Percentiles rank a stretch among this genome's conserved stretches.
phyloP scores from a whole-genome alignment of 2,113 vertebrate species.

The Taurulus bubalis region DNA sequence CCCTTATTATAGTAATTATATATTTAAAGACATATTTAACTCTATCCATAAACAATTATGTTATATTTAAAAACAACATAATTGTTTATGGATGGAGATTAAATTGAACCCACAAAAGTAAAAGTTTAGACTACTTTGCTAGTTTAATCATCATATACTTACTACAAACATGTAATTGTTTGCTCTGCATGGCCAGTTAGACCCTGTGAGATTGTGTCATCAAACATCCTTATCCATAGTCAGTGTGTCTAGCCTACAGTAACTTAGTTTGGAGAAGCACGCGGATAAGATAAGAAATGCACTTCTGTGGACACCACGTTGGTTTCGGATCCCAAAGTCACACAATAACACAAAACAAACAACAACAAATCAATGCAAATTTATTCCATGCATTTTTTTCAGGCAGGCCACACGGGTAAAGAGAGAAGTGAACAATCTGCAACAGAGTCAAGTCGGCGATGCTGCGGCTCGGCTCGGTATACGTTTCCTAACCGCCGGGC shows the following conservation, averaged over 20 bases:
- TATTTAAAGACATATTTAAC: conserved; percentile 12
- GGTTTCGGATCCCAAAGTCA: not conserved
- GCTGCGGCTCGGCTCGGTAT: not conserved
- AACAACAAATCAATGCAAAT: not conserved
- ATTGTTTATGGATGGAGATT: not conserved
- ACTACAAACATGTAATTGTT: not conserved
- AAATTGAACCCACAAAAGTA: not conserved
- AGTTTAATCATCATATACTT: not conserved
- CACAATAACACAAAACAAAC: not conserved
- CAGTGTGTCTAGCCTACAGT: not conserved
- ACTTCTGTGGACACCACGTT: too few relatives aligned
- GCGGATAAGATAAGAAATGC: not conserved
- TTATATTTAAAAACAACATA: not conserved
- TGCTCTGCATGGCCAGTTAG: not conserved
- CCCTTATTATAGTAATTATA: not conserved
- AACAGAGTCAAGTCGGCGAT: not conserved
- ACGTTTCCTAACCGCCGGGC: not conserved
- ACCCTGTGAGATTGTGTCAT: not conserved
- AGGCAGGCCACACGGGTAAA: not conserved
- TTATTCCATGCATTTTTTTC: not conserved
- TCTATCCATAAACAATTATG: too few relatives aligned
- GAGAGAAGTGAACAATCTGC: not conserved
- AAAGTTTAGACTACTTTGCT: not conserved
- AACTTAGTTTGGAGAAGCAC: not conserved
- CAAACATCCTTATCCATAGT: not conserved